These are phyloP conservation scores for Corynorhinus townsendii DNA, from an alignment of 2,113 vertebrate genomes.

Conservation along the genomic window DNA sequence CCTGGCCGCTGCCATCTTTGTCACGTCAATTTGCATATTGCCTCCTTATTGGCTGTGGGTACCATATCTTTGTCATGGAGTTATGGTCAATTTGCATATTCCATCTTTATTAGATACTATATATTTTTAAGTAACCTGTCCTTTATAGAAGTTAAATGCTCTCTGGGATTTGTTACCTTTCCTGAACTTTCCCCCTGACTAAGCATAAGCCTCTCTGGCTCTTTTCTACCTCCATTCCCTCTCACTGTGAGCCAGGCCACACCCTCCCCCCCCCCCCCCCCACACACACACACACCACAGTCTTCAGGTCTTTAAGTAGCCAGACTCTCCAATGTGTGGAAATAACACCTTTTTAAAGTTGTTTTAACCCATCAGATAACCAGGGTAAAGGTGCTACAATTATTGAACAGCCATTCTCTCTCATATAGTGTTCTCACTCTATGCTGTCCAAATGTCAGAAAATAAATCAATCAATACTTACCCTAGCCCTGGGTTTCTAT, in stretches of 20 bases:
- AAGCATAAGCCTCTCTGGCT: neutral
- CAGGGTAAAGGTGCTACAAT: neutral
- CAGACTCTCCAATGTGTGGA: neutral
- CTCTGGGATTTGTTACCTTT: neutral
- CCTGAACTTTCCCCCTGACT: neutral
- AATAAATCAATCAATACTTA: neutral
- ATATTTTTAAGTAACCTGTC: neutral
- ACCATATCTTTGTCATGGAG: too few species aligned
- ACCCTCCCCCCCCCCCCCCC: too few species aligned
- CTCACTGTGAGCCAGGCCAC: neutral
- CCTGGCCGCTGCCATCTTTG: too few species aligned
- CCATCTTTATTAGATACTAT: too few species aligned
- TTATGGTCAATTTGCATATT: too few species aligned
- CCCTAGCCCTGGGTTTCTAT: neutral
- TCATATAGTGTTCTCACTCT: neutral
- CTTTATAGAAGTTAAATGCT: neutral
- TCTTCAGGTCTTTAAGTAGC: neutral
- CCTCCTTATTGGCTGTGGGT: too few species aligned
- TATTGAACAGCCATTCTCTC: neutral
- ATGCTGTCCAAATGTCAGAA: neutral
- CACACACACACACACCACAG: neutral
- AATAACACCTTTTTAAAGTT: neutral
- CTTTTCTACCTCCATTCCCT: neutral
- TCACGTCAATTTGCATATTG: too few species aligned
- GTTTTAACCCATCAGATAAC: neutral